Evolutionary conservation across 2,113 vertebrate genomes (phyloP).

Genomic region (Ramphastos sulfuratus): DNA sequence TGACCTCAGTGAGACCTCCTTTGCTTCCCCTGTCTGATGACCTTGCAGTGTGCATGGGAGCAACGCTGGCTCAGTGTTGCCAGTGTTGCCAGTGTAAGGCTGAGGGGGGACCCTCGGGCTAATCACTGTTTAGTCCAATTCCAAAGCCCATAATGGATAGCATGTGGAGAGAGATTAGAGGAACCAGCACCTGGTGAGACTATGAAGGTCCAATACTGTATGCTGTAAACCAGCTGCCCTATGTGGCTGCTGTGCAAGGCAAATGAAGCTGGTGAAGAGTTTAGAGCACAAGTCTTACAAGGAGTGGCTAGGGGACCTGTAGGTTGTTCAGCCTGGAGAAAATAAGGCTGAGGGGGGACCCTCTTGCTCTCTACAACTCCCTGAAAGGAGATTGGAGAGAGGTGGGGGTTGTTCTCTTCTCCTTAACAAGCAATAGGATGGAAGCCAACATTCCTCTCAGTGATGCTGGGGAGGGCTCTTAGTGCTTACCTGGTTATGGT

Average conservation of each 20-base stretch:
- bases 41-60: neutral
- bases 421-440: too few species aligned
- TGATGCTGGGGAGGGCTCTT: neutral
- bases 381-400: too few species aligned
- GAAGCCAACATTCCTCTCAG: neutral
- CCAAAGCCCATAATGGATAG: neutral
- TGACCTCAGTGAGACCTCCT: neutral
- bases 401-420: too few species aligned
- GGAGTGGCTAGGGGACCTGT: too few species aligned
- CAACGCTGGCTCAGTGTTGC: neutral
- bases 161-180: neutral
- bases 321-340: too few species aligned
- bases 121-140: neutral
- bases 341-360: too few species aligned
- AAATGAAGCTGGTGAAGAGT: neutral
- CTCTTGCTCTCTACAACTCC: too few species aligned
- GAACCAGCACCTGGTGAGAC: neutral
- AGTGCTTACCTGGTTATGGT: neutral
- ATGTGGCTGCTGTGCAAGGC: neutral
- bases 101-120: too few species aligned
- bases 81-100: too few species aligned
- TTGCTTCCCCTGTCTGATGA: neutral
- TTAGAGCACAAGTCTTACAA: neutral
- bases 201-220: rapidly evolving
- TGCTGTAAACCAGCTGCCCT: neutral